Percentiles rank a stretch among this genome's conserved stretches.
Evolutionary conservation across 2,113 vertebrate genomes (phyloP).

Genomic region (Charadrius vociferus): DNA sequence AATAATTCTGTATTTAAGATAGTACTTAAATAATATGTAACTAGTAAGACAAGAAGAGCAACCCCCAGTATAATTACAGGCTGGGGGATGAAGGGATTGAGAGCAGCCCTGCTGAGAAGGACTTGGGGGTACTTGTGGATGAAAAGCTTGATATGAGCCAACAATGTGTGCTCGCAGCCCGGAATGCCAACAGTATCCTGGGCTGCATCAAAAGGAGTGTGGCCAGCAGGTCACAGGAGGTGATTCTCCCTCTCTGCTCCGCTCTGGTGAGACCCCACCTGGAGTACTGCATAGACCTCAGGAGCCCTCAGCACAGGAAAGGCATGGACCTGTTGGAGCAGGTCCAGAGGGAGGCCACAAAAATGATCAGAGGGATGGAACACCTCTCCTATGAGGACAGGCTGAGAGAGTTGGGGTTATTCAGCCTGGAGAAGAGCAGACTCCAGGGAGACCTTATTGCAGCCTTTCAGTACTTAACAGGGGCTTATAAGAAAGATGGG

Average conservation of each 20-base stretch:
- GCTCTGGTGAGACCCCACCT: neutral
- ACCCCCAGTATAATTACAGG: neutral
- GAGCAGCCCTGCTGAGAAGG: neutral
- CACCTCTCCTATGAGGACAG: neutral
- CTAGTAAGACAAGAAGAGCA: neutral
- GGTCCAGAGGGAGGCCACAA: neutral
- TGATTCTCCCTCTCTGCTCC: neutral
- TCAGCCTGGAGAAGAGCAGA: neutral
- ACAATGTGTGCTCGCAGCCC: neutral
- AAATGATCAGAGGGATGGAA: neutral
- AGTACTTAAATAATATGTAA: neutral
- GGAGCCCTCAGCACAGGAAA: neutral
- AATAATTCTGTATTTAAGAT: neutral
- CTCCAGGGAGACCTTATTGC: neutral
- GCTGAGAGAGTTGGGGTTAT: neutral
- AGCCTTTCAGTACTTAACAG: neutral
- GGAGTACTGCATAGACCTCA: neutral
- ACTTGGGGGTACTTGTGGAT: neutral
- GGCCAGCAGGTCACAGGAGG: neutral
- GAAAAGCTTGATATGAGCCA: neutral
- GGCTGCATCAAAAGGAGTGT: neutral
- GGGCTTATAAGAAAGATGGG: neutral
- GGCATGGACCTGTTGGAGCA: neutral
- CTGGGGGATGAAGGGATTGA: neutral
- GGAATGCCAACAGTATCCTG: neutral